Evolutionary conservation across 2,113 vertebrate genomes (phyloP).

Genomic region (Ivindomyrus marchei): DNA sequence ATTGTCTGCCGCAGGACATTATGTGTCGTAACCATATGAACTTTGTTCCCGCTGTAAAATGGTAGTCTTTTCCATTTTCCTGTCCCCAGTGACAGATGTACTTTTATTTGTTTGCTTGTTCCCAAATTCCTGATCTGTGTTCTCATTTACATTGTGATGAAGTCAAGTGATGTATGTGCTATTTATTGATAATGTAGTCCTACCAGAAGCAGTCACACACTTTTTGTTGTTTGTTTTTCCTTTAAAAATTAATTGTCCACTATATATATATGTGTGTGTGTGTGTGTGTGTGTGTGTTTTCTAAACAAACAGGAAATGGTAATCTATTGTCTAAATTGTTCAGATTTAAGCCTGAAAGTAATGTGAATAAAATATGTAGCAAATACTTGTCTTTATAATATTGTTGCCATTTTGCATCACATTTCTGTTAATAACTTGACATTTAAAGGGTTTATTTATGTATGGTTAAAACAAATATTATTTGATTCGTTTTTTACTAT

Average conservation of each 20-base stretch:
- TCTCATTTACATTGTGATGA: conserved; percentile 57
- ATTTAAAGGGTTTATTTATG: not conserved
- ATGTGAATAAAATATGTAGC: not conserved
- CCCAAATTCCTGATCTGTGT: conserved; percentile 32
- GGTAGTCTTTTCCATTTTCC: conserved; percentile 56
- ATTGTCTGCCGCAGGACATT: conserved; percentile 66
- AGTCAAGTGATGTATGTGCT: conserved; percentile 40
- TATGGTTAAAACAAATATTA: not conserved
- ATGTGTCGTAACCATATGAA: conserved; percentile 61
- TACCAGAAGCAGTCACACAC: not conserved
- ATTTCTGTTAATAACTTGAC: not conserved
- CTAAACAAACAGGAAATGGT: not conserved
- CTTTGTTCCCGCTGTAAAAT: conserved; percentile 63
- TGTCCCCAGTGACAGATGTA: conserved; percentile 63
- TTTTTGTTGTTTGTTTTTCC: not conserved
- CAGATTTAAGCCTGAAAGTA: not conserved
- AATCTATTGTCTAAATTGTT: not conserved
- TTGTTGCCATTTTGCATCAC: not conserved
- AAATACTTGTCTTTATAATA: not conserved
- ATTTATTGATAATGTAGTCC: not conserved
- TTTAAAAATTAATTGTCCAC: not conserved
- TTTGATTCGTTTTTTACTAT: not conserved
- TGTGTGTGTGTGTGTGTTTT: too few species aligned
- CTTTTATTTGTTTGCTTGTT: conserved; percentile 67
- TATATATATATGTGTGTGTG: too few species aligned